Evolutionary conservation across 2,797 vertebrate genomes (phyloP), one percentile per base, ranked within the genome.

Genomic region (Euphonia xanthogaster): DNA sequence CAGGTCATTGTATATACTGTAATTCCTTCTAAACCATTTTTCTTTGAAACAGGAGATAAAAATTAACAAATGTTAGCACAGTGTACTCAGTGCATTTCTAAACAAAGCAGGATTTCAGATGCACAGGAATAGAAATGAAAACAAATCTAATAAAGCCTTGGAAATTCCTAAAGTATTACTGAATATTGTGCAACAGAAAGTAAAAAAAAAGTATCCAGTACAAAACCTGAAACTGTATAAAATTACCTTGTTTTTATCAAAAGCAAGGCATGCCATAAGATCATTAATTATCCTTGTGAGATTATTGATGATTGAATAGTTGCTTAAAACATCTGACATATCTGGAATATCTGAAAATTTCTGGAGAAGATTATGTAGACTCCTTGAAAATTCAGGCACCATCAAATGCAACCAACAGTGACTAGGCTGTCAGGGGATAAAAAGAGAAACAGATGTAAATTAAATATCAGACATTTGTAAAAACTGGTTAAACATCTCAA

Each of bases 391-490:
- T 63, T 98, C 98, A 94, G 91, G 92, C 61, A 98, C 98, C 98
- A 98, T 98, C 94, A 98, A 93, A 77, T 95, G 97, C 91, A 98
- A 96, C 98, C 98, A 98, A 96, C 98, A 98, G 80, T 98, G 97
- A 95, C 97, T 97, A 94, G 98, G 98, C 98, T 98, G 95, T 78
- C 95, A 97, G 35, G 65, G 28, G 94, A 96, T 80, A 96, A 92
- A 95, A 94, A 76, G 20, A 96, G 72, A 91, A 96, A 78, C 28
- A 96, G 45, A 93, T 33, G 22, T 45, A 84, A 70, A 86, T 96
- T 93, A 96, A 94, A 77, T 70, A 93, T 61, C 77, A 88, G 45
- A 85, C 55, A 93, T 92, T 42, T 70, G 65, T 50, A 94, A 94
- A 90, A 90, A 81, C 82, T 86, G 74, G 53, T 92, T 84, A 90